A percentile compares a stretch with the other conserved stretches of the same genome.
Evolutionary conservation across 2,888 invertebrate genomes (phyloP).

Genomic region (Halictus ligatus): DNA sequence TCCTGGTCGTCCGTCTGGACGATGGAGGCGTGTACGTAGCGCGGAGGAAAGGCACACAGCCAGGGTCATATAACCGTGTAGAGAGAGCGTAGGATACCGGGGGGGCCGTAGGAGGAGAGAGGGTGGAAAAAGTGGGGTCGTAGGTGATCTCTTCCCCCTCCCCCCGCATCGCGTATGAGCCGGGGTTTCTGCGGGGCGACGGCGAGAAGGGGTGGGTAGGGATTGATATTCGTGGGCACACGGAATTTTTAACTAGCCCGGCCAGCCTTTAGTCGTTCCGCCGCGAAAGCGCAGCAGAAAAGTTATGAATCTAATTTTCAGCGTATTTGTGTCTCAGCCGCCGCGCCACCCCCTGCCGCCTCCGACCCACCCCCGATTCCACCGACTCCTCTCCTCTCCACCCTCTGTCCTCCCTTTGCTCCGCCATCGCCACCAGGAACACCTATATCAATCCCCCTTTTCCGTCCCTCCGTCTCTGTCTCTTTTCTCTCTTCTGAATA

Average conservation of each 20-base stretch:
- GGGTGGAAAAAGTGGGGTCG: slow-evolving; percentile 57
- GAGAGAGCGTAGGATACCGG: slow-evolving; percentile 5
- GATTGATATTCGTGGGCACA: slow-evolving; percentile 82
- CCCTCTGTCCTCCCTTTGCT: slow-evolving; percentile 46
- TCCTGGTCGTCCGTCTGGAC: slow-evolving; percentile 77
- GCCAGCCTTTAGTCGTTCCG: slow-evolving; percentile 75
- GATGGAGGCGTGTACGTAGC: slow-evolving; percentile 70
- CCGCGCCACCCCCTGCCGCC: slow-evolving; percentile 50
- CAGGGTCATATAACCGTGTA: slow-evolving; percentile 1
- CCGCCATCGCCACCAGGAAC: slow-evolving; percentile 63
- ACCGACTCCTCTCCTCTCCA: background rate
- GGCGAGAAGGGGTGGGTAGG: slow-evolving; percentile 61
- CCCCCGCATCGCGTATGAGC: slow-evolving; percentile 33
- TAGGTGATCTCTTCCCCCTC: slow-evolving; percentile 47
- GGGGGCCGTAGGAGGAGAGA: slow-evolving; percentile 12
- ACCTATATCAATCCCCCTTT: slow-evolving; percentile 61
- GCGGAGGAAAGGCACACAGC: slow-evolving; percentile 66
- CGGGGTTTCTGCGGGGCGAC: slow-evolving; percentile 20
- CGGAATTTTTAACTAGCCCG: slow-evolving; percentile 83
- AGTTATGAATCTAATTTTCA: slow-evolving; percentile 84
- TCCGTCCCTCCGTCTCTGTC: slow-evolving; percentile 31
- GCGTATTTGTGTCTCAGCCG: slow-evolving; percentile 78
- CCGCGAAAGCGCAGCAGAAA: slow-evolving; percentile 80
- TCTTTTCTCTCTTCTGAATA: slow-evolving; percentile 15
- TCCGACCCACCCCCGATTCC: slow-evolving; percentile 22